phyloP scores from a whole-genome alignment of 2,888 invertebrate genomes.

The Erebia epiphron region DNA sequence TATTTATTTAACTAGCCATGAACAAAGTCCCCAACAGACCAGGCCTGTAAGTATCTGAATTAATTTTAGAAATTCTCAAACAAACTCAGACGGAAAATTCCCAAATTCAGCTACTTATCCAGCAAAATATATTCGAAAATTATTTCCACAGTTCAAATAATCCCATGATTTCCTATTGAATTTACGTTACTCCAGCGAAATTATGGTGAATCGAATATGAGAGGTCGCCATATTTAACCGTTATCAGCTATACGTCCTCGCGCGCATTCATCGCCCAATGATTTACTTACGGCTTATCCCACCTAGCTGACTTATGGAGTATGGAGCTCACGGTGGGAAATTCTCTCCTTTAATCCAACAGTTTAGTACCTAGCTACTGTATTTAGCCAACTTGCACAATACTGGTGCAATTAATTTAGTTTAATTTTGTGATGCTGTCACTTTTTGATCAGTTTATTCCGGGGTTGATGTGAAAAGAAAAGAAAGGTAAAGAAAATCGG shows the following conservation, averaged over 20 bases:
- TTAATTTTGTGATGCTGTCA: too few species aligned
- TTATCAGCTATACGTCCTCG: slow-evolving; percentile 68
- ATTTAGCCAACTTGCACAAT: too few species aligned
- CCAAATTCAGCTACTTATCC: background rate
- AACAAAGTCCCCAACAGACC: too few species aligned
- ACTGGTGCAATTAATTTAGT: too few species aligned
- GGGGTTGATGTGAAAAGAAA: too few species aligned
- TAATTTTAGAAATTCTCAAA: background rate
- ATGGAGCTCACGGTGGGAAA: slow-evolving; percentile 40
- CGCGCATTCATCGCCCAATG: slow-evolving; percentile 72
- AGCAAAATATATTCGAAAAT: background rate
- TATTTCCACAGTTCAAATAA: slow-evolving; percentile 15
- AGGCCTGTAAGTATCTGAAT: too few species aligned
- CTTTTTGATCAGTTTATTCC: too few species aligned
- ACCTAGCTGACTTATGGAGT: slow-evolving; percentile 69
- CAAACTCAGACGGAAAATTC: background rate
- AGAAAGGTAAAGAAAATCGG: too few species aligned
- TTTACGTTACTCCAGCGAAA: slow-evolving; percentile 17
- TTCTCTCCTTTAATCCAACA: slow-evolving; percentile 24
- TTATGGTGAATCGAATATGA: slow-evolving; percentile 61
- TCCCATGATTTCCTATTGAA: slow-evolving; percentile 20
- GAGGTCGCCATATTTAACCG: slow-evolving; percentile 75
- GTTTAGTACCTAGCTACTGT: background rate
- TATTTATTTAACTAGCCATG: too few species aligned
- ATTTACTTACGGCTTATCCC: slow-evolving; percentile 77